Evolutionary conservation across 2,113 vertebrate genomes (phyloP).

Genomic region (Hydropotes inermis): DNA sequence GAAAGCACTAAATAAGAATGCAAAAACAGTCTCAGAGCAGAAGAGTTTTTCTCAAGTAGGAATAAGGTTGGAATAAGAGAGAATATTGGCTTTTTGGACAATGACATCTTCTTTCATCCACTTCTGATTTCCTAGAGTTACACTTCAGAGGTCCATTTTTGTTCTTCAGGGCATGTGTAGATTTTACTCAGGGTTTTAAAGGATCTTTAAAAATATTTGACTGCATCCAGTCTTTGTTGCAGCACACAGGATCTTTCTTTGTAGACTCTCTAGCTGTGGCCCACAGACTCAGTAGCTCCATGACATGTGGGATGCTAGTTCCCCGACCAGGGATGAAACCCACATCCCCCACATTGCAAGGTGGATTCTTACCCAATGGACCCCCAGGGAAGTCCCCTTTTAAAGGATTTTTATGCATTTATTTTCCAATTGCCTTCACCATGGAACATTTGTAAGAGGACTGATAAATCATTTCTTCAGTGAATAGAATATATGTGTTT

Average conservation of each 20-base stretch:
- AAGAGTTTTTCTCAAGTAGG: neutral
- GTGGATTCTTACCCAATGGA: neutral
- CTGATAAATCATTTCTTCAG: neutral
- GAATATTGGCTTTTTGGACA: neutral
- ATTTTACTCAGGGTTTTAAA: neutral
- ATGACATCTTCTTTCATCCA: neutral
- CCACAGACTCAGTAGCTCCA: neutral
- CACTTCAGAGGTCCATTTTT: neutral
- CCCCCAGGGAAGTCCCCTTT: neutral
- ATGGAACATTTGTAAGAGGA: neutral
- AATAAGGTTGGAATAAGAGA: neutral
- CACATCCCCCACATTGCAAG: neutral
- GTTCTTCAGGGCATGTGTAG: neutral
- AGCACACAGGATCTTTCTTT: neutral
- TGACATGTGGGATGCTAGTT: neutral
- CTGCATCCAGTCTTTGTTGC: fast-evolving
- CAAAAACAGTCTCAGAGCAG: neutral
- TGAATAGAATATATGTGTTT: neutral
- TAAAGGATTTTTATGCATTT: neutral
- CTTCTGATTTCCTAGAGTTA: neutral
- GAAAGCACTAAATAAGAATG: neutral
- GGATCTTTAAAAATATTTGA: neutral
- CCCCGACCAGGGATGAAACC: neutral
- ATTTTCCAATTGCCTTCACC: neutral
- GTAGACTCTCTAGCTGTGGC: neutral